These are phyloP conservation scores for Argyrosomus regius DNA, from an alignment of 2,797 vertebrate genomes.

Conservation along the genomic window DNA sequence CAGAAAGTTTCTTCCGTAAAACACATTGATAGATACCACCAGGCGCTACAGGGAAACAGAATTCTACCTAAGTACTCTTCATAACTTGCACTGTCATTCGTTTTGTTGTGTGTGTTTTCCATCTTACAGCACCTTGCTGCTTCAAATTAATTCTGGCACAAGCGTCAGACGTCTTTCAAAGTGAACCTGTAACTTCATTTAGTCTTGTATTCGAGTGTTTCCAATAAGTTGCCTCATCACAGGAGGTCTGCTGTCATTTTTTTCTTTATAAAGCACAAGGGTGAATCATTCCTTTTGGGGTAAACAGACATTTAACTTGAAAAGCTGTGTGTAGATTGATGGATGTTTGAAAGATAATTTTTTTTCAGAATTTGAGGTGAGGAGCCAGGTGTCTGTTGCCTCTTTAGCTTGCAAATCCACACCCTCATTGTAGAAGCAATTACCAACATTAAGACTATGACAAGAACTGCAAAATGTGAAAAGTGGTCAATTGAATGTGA, in stretches of 20 bases:
- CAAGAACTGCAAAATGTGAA: conserved; percentile 44
- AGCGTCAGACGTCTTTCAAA: conserved; percentile 15
- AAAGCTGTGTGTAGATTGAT: not conserved
- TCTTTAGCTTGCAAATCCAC: conserved; percentile 35
- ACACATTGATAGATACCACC: too few relatives aligned
- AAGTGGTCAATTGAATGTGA: conserved; percentile 57
- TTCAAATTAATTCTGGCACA: conserved; percentile 24
- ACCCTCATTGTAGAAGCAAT: conserved; percentile 45
- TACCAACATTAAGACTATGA: conserved; percentile 36
- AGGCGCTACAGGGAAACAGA: too few relatives aligned
- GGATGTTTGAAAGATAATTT: conserved; percentile 3
- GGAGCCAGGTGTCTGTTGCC: conserved; percentile 32
- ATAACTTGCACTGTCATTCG: not conserved
- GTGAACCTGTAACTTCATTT: not conserved
- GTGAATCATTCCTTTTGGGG: not conserved
- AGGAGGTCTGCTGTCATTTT: not conserved
- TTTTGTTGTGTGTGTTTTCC: not conserved
- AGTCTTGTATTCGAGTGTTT: conserved; percentile 7
- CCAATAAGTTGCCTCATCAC: not conserved
- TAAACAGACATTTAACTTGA: conserved; percentile 13
- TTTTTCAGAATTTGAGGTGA: conserved; percentile 3
- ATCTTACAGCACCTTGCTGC: not conserved
- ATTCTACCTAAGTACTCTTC: too few relatives aligned
- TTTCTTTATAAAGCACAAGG: not conserved
- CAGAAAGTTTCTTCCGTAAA: too few relatives aligned